These are phyloP conservation scores for Carassius carassius DNA, from an alignment of 2,113 vertebrate species.

Conservation along the genomic window DNA sequence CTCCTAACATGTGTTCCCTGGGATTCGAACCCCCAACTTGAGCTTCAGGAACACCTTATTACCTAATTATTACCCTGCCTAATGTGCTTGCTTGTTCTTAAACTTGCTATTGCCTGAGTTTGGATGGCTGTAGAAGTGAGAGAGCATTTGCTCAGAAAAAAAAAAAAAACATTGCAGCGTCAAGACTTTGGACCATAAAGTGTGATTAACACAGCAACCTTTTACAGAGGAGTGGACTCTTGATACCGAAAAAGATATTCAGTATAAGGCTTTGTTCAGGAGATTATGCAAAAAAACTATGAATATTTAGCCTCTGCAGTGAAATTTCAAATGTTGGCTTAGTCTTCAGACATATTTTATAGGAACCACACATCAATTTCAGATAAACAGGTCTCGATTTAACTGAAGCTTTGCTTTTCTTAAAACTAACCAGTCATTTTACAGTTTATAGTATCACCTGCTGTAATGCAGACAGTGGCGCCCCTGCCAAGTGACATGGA, in stretches of 20 bases:
- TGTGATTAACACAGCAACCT: slow-evolving; percentile 13
- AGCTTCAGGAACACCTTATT: too few species aligned
- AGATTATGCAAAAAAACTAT: slow-evolving; percentile 56
- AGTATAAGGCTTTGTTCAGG: slow-evolving; percentile 35
- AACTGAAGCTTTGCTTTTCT: neutral
- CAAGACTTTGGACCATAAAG: neutral
- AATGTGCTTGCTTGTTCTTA: slow-evolving; percentile 2
- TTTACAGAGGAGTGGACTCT: neutral
- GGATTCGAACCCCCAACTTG: too few species aligned
- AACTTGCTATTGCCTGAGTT: neutral
- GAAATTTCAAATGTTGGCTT: slow-evolving; percentile 60
- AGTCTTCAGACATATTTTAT: neutral
- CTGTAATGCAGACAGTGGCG: neutral
- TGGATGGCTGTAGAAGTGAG: neutral
- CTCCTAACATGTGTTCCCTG: too few species aligned
- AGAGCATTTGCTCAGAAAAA: slow-evolving; percentile 1
- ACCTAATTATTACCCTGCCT: neutral
- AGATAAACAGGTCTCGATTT: too few species aligned
- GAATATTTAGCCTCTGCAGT: slow-evolving; percentile 62
- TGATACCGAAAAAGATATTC: neutral
- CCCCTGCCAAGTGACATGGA: neutral
- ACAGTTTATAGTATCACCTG: slow-evolving; percentile 3
- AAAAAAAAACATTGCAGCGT: slow-evolving; percentile 4
- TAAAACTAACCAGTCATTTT: neutral
- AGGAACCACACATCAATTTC: too few species aligned